These are phyloP conservation scores for Agrochola circellaris DNA, from an alignment of 2,888 invertebrate species.

Conservation along the genomic window DNA sequence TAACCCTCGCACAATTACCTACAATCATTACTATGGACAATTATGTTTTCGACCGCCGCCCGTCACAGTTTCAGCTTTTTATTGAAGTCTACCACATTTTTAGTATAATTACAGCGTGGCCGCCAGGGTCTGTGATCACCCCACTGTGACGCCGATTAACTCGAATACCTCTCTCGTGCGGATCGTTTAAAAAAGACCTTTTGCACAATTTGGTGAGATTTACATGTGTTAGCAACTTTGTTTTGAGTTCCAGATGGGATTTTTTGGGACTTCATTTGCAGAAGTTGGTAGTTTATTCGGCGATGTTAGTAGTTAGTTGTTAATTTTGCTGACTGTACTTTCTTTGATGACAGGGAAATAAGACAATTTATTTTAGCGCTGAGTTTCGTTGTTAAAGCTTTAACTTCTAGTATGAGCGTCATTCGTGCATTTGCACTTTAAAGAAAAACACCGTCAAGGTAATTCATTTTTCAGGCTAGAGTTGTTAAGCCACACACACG, in stretches of 20 bases:
- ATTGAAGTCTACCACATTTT: conserved; percentile 86
- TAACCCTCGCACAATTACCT: conserved; percentile 87
- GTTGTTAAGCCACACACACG: conserved; percentile 55
- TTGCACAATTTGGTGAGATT: conserved; percentile 68
- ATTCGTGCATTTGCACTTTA: conserved; percentile 8
- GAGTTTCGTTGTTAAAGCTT: neutral
- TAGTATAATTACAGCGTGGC: conserved; percentile 85
- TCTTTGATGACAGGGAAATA: conserved; percentile 47
- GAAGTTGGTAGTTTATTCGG: conserved; percentile 59
- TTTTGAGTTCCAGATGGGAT: conserved; percentile 61
- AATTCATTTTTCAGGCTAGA: conserved; percentile 55
- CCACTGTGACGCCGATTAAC: conserved; percentile 75
- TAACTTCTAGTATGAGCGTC: neutral
- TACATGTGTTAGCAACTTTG: conserved; percentile 69
- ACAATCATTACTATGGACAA: conserved; percentile 89
- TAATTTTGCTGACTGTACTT: conserved; percentile 57
- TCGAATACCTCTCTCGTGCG: conserved; percentile 68
- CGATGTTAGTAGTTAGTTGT: conserved; percentile 49
- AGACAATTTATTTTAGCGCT: conserved; percentile 34
- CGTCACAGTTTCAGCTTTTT: conserved; percentile 88
- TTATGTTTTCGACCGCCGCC: conserved; percentile 85
- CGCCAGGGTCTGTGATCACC: conserved; percentile 74
- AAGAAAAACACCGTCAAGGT: conserved; percentile 24
- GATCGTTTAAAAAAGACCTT: conserved; percentile 72
- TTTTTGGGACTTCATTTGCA: conserved; percentile 59